Conservation (phyloP, 1,140 invertebrate species). For the Solen grandis region DNA sequence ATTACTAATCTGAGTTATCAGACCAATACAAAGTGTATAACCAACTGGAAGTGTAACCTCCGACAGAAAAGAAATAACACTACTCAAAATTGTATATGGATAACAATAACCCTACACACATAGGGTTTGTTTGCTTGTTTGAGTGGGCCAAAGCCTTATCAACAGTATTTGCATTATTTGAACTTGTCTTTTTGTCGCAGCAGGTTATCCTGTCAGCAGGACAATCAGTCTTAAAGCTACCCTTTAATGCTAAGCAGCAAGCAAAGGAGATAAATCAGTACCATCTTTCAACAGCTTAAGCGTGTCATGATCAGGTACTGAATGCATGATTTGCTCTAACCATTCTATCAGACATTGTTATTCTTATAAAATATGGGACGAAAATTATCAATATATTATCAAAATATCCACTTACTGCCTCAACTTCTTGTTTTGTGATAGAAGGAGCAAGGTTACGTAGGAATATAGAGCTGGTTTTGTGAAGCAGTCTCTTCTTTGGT, state of each 20-base stretch:
- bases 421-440: conserved; percentile 98
- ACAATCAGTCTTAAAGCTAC: not conserved
- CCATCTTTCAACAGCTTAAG: not conserved
- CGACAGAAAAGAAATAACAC: not conserved
- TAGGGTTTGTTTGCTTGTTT: too few species aligned
- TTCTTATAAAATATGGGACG: not conserved
- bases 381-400: not conserved
- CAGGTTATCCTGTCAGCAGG: too few species aligned
- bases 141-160: too few species aligned
- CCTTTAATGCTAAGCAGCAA: not conserved
- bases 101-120: too few species aligned
- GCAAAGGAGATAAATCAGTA: not conserved
- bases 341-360: not conserved
- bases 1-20: not conserved
- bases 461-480: conserved; percentile 98
- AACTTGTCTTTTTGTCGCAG: too few species aligned
- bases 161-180: too few species aligned
- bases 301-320: not conserved
- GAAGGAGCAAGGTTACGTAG: conserved; percentile 96
- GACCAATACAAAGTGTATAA: not conserved
- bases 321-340: not conserved
- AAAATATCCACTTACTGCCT: conserved; percentile 87
- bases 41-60: not conserved
- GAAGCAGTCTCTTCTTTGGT: conserved; percentile 81
- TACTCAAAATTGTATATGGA: not conserved